Percentiles rank a stretch among this genome's conserved stretches.
phyloP scores from a whole-genome alignment of 2,797 vertebrate species.

The Todus mexicanus region DNA sequence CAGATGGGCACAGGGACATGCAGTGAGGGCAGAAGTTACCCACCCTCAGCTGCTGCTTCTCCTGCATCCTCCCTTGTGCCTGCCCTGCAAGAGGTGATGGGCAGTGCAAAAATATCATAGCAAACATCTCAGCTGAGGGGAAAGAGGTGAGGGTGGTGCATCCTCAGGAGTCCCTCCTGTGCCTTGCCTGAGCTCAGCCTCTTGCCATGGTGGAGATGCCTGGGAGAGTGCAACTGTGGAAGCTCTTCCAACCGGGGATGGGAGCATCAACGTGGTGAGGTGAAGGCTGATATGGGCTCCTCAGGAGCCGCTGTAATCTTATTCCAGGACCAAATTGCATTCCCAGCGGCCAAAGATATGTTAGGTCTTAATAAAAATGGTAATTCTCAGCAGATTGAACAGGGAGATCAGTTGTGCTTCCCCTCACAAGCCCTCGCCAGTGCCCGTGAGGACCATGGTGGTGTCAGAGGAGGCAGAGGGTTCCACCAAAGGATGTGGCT shows the following conservation, averaged over 20 bases:
- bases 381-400: conserved; percentile 46
- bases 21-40: background rate
- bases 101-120: background rate
- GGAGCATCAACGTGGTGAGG: background rate
- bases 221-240: background rate
- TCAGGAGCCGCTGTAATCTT: conserved; percentile 5
- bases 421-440: background rate
- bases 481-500: background rate
- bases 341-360: conserved; percentile 23
- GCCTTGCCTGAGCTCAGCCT: rapidly evolving
- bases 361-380: conserved; percentile 51
- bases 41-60: rapidly evolving
- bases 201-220: background rate
- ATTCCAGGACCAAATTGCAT: conserved; percentile 48
- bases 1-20: background rate
- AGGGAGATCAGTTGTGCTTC: background rate
- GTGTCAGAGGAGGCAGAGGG: background rate
- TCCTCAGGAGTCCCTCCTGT: rapidly evolving
- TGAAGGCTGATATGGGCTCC: background rate
- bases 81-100: background rate
- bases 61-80: background rate
- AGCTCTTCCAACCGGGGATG: background rate
- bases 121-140: background rate
- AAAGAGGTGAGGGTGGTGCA: background rate
- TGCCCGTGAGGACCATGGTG: background rate